Conservation (phyloP, 2,797 vertebrate species). For the Bothrops alternatus region DNA sequence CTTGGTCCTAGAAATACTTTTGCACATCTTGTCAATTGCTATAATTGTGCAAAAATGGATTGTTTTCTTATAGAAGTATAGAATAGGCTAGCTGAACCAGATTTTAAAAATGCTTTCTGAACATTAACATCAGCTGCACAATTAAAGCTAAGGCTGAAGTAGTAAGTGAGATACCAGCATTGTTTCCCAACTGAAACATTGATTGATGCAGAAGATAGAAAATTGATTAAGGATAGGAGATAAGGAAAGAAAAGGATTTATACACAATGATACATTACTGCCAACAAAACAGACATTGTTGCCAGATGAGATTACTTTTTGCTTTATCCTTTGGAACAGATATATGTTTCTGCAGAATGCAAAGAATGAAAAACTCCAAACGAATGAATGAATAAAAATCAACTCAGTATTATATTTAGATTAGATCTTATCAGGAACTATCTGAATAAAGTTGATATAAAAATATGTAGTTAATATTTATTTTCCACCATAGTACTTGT, state of each 20-base stretch:
- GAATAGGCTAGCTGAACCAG: neutral
- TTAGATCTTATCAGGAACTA: neutral
- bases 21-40: slow-evolving; percentile 31
- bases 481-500: neutral
- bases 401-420: neutral
- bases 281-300: neutral
- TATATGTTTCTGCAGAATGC: neutral
- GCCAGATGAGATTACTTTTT: neutral
- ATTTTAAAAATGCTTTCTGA: neutral
- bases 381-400: neutral
- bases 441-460: neutral
- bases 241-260: neutral
- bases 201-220: neutral
- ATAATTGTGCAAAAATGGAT: neutral
- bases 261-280: neutral
- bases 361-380: neutral
- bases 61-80: neutral
- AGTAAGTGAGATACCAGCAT: neutral
- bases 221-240: neutral
- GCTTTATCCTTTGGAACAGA: neutral
- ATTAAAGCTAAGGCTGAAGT: neutral
- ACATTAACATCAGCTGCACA: neutral
- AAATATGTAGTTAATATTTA: neutral
- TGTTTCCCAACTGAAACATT: neutral
- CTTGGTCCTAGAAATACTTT: slow-evolving; percentile 38